Evolutionary conservation across 1,140 invertebrate genomes (phyloP).

Genomic region (Pygmarrhopalites habei): DNA sequence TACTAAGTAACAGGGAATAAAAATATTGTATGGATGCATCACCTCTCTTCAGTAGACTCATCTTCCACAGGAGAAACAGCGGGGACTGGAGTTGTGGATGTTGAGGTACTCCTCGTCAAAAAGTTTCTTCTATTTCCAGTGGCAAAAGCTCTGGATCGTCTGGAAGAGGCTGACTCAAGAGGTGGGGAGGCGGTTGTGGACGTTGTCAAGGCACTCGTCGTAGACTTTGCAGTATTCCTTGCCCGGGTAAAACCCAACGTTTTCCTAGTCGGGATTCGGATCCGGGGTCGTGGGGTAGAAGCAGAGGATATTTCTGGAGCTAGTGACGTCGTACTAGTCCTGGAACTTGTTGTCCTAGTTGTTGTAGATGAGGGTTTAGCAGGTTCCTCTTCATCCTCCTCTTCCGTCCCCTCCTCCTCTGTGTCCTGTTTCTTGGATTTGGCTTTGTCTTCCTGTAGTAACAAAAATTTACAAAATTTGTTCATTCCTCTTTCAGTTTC

Average conservation of each 20-base stretch:
- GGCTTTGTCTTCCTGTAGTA: constrained; percentile 2
- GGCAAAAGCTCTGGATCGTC: constrained; percentile 6
- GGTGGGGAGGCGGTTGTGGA: background rate
- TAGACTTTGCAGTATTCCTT: constrained; percentile 40
- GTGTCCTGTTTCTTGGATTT: background rate
- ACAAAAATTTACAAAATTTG: background rate
- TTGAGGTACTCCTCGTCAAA: constrained; percentile 14
- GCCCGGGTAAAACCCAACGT: constrained; percentile 42
- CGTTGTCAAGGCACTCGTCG: background rate
- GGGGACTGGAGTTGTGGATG: constrained; percentile 23
- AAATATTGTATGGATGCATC: too few relatives aligned
- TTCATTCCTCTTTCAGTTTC: constrained; percentile 9
- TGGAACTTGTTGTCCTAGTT: constrained; percentile 33
- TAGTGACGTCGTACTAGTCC: background rate
- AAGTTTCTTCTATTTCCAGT: constrained; percentile 2
- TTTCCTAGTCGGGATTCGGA: constrained; percentile 31
- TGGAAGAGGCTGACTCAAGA: background rate
- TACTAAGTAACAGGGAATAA: too few relatives aligned
- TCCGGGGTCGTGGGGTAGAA: constrained; percentile 13
- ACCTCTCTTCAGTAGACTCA: constrained; percentile 12
- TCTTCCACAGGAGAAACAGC: constrained; percentile 4
- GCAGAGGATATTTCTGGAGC: constrained; percentile 7
- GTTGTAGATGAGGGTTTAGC: background rate
- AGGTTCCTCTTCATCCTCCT: constrained; percentile 25
- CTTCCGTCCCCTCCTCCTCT: constrained; percentile 22